Base-by-base conservation (phyloP, 2,888 invertebrate genomes). In the Amorpha juglandis region DNA sequence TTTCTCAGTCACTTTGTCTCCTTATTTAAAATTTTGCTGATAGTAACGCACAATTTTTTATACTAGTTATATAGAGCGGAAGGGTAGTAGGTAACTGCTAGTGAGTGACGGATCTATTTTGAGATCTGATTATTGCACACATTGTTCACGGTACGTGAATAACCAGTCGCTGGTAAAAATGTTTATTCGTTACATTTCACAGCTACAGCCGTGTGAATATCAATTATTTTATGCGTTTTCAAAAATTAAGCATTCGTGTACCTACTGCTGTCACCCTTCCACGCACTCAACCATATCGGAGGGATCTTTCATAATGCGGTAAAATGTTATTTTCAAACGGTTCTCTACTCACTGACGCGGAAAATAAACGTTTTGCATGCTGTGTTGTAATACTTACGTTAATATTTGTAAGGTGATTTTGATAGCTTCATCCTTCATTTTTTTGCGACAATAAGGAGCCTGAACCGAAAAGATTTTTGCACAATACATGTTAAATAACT, bases 271-370 rank as follows among this genome's bases (percentile, higher is more conserved):
- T 82, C 81, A 80, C 85, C 82, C 85, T 80, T 75, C 73, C 63
- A 69, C 68, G 73, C 79, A 78, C 72, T 85, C 76, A 80, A 80
- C 78, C 88, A 78, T 88, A 77, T 72, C 77, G 76, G 81, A 85
- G 87, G 89, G 88, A 83, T 82, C 78, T 77, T 78, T 80, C 83
- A 83, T 86, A 86, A 86, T 83, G 89, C 78, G 86, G 89, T 86
- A 83, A 87, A 86, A 83, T 81, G 87, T 81, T 84, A 86, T 84
- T 87, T 82, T 83, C 82, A 84, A 90, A 90, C 88, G 83, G 85
- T 80, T 80, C 75, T 70, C 68, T 71, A 77, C 68, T 76, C 81
- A 82, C 76, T 87, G 78, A 85, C 71, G 86, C 83, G 86, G 81
- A 86, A 88, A 89, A 86, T 83, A 78, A 84, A 79, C 80, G 80